Conservation (phyloP, 2,888 invertebrate species). For the Nemurella pictetii region DNA sequence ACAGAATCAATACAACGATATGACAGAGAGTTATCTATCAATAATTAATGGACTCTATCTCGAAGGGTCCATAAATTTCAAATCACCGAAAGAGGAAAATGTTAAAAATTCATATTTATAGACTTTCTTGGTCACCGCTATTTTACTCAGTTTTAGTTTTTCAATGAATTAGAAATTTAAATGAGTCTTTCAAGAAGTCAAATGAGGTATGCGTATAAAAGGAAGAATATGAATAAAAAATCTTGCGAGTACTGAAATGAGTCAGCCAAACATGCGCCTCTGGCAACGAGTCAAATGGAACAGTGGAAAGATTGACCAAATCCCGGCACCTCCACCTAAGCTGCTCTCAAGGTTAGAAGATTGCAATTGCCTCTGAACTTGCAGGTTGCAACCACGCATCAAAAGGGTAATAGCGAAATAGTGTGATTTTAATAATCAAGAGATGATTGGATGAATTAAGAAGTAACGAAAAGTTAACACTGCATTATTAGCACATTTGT, state of each 20-base stretch:
- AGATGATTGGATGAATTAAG: no score
- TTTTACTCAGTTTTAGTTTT: slow-evolving; percentile 27
- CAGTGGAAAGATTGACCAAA: neutral
- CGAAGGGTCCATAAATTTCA: neutral
- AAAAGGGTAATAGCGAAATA: no score
- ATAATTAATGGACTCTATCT: neutral
- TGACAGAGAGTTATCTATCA: neutral
- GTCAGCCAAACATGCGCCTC: slow-evolving; percentile 2
- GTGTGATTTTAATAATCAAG: no score
- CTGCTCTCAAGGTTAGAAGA: no score
- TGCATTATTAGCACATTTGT: no score
- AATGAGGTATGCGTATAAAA: neutral
- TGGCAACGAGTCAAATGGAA: slow-evolving; percentile 16
- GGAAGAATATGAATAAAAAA: slow-evolving; percentile 16
- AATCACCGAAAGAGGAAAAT: slow-evolving; percentile 6
- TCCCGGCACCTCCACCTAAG: neutral
- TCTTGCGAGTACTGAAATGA: neutral
- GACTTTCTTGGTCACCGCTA: slow-evolving; percentile 11
- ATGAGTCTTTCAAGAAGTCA: slow-evolving; percentile 32
- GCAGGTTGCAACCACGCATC: no score
- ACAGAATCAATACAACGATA: neutral
- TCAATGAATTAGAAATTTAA: slow-evolving; percentile 33
- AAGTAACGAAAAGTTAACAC: no score
- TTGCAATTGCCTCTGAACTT: no score
- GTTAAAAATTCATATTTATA: neutral